Conservation (phyloP, 2,113 vertebrate genomes). For the Motacilla alba region DNA sequence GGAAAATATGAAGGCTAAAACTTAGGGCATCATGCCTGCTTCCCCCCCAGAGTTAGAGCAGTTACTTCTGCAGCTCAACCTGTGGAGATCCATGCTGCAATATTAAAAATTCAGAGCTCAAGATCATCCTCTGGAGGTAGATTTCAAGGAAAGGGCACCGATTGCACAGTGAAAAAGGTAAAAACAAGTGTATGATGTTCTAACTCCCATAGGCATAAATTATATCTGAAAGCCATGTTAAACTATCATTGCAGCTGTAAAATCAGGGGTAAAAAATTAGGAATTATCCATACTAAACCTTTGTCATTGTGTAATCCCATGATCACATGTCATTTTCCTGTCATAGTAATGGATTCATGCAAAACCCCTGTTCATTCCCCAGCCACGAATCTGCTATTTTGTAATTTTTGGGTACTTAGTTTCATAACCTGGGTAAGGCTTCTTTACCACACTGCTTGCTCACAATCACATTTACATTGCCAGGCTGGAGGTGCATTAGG, state of each 20-base stretch:
- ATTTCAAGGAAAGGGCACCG: background rate
- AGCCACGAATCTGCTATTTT: background rate
- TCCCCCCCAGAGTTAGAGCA: background rate
- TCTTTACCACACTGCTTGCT: background rate
- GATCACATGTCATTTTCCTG: rapidly evolving
- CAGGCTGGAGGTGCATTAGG: background rate
- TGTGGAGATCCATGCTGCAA: background rate
- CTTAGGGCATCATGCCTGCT: background rate
- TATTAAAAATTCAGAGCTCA: background rate
- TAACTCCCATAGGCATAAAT: background rate
- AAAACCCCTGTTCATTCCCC: background rate
- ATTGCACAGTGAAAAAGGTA: background rate
- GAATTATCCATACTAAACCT: background rate
- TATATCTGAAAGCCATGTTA: background rate
- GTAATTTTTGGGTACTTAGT: background rate
- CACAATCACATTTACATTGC: background rate
- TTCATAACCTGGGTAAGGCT: background rate
- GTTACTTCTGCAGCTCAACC: background rate
- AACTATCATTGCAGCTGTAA: background rate
- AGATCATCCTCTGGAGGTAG: background rate
- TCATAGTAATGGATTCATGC: background rate
- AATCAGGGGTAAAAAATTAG: background rate
- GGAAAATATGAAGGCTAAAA: background rate
- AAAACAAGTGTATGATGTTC: background rate
- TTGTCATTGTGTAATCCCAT: background rate